Evolutionary conservation across 2,113 vertebrate genomes (phyloP).

Genomic region (Ptyas mucosa): DNA sequence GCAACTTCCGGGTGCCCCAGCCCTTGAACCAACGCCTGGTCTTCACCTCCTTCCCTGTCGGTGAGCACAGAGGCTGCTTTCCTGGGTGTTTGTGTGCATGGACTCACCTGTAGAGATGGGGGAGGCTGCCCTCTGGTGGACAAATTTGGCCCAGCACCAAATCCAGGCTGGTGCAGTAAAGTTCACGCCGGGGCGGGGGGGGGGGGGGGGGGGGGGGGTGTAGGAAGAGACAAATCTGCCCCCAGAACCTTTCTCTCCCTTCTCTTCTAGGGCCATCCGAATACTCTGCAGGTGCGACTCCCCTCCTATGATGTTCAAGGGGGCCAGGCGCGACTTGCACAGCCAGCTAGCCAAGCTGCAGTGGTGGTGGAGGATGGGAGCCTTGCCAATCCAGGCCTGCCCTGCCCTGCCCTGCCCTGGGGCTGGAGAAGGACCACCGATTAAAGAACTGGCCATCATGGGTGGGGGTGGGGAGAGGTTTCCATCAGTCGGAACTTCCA

Average conservation of each 20-base stretch:
- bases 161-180: neutral
- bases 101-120: neutral
- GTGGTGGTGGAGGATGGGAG: fast-evolving
- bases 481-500: neutral
- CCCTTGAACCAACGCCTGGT: slow-evolving; percentile 62
- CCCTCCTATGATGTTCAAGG: fast-evolving
- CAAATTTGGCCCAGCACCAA: neutral
- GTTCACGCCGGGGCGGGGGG: neutral
- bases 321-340: neutral
- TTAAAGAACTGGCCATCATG: too few species aligned
- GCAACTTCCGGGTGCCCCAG: slow-evolving; percentile 63
- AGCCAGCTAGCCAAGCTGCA: neutral
- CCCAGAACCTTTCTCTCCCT: fast-evolving
- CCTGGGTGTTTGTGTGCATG: fast-evolving
- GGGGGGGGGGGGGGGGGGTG: too few species aligned
- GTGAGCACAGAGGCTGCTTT: slow-evolving; percentile 37
- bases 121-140: neutral
- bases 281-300: slow-evolving; percentile 35
- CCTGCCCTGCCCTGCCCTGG: neutral
- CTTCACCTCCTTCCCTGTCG: slow-evolving; percentile 55
- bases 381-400: neutral
- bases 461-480: neutral
- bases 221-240: too few species aligned
- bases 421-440: neutral
- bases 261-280: slow-evolving; percentile 26